Percentiles rank a stretch among this genome's conserved stretches.
Conservation (phyloP, 1,140 invertebrate species). For the Scaptomyza hsui region DNA sequence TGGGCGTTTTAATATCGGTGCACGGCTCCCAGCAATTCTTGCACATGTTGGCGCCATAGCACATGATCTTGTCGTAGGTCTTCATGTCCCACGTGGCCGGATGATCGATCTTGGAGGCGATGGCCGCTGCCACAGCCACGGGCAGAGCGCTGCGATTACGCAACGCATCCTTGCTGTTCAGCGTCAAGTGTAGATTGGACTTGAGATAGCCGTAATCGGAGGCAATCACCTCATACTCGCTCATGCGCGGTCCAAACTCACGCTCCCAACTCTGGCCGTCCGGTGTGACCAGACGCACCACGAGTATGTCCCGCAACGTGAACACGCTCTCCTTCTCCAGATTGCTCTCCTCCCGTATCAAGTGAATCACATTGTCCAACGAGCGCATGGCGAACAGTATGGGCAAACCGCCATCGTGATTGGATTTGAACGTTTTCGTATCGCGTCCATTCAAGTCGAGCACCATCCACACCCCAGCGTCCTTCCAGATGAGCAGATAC, state of each 20-base stretch:
- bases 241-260: conserved; percentile 64
- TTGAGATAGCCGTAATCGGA: conserved; percentile 75
- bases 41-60: conserved; percentile 78
- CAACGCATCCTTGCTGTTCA: conserved; percentile 62
- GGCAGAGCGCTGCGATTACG: conserved; percentile 75
- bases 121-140: conserved; percentile 57
- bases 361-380: conserved; percentile 63
- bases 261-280: conserved; percentile 48
- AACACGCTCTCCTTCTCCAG: conserved; percentile 45
- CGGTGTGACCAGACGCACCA: conserved; percentile 56
- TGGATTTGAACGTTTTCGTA: conserved; percentile 30
- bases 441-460: conserved; percentile 63
- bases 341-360: conserved; percentile 58
- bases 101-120: conserved; percentile 79
- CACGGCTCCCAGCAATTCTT: conserved; percentile 77
- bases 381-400: conserved; percentile 51
- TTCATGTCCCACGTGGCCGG: conserved; percentile 74
- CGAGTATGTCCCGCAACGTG: conserved; percentile 54
- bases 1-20: conserved; percentile 46
- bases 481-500: conserved; percentile 70
- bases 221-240: conserved; percentile 70
- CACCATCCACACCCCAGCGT: conserved; percentile 66
- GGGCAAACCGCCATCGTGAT: conserved; percentile 41
- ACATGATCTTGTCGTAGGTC: conserved; percentile 75
- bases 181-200: conserved; percentile 65